Evolutionary conservation across 2,797 vertebrate species (phyloP), one percentile per base, ranked within the genome.

Genomic region (Coregonus sp.): DNA sequence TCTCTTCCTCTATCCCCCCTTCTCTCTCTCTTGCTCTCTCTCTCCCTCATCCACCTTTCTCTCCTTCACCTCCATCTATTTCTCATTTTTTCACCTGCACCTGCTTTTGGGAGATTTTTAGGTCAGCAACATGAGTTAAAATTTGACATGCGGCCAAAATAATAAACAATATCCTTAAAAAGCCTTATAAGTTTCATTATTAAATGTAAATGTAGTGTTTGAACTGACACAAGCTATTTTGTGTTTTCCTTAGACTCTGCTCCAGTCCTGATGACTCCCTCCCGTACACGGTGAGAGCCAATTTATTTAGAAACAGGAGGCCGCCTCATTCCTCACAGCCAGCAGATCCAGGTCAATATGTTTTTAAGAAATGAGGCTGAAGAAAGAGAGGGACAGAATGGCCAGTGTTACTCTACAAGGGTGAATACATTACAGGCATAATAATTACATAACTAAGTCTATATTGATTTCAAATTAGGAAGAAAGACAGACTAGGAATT

Each of bases 331-430:
- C 85, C 81, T 90, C 85, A 87, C 83, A 84, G 75, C 74, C 78
- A 80, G 78, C 85, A 65, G 78, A 91, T 88, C 83, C 87, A 92
- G 90, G 90, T 91, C 91, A 92, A 85, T 77, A n/a, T 82, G 83
- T 87, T 91, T 93, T 87, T 86, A 84, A 87, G 82, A 91, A 89
- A 91, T 67, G 86, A 84, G 89, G 85, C 76, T 70, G 18, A 75
- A 31, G 5, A 54, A 74, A 20, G 4, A 11, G 66, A 72, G 56
- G 40, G 52, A 15, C 3, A n/a, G 16, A 1, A 56, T 72, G 14
- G 12, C 72, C 66, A 16, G 5, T 35, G 73, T 68, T 18, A 4
- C 72, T 87, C 80, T 70, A 78, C 72, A 68, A 2, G 20, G 75
- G 70, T 82, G 75, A 80, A 83, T 81, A 73, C 78, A 81, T 80